Evolutionary conservation across 2,113 vertebrate genomes (phyloP), one percentile per base, ranked within the genome.

Genomic region (Brachionichthys hirsutus): DNA sequence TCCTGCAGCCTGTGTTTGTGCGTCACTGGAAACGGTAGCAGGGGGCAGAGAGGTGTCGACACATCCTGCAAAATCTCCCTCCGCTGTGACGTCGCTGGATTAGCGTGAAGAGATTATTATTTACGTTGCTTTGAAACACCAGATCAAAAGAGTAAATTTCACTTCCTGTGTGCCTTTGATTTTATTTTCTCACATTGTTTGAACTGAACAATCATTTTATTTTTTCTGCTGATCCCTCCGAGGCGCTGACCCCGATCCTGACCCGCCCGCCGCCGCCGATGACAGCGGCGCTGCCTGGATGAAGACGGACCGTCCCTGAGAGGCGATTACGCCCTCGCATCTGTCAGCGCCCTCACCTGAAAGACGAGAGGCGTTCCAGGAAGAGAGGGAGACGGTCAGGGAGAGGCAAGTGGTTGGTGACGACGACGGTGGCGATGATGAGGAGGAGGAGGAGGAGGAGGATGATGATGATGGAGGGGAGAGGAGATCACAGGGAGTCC

Each of bases 261-360:
- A 80, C 75, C 78, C 42, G 65, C 77, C 69, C 56, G 24, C 24
- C 24, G 5, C 24, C 8, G 5, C 24, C 24, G 30, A 20, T 58
- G 76, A 72, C 66, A 55, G 41, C n/a, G 1, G 61, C 17, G 22
- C 38, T n/a, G 63, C 40, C 12, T 17, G 55, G 62, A 73, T 73
- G 77, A 70, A 80, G 86, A 80, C 17, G 75, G 68, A 81, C 73
- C 38, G 15, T 62, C 66, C 44, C 67, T 42, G 1, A 18, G 54
- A 61, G 62, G 40, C 65, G 43, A 71, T 77, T 45, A 78, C 58
- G 16, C 38, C 62, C 73, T 34, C 65, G 36, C 47, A 77, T 85
- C 70, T 78, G 80, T 87, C 83, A 73, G 65, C 81, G 3, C 67
- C 62, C 57, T 81, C 62, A 79, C 85, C 83, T 84, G 80, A 67